Percentiles rank a stretch among this genome's conserved stretches.
These are phyloP conservation scores for Phalera bucephala DNA, from an alignment of 2,888 invertebrate species.

Conservation along the genomic window DNA sequence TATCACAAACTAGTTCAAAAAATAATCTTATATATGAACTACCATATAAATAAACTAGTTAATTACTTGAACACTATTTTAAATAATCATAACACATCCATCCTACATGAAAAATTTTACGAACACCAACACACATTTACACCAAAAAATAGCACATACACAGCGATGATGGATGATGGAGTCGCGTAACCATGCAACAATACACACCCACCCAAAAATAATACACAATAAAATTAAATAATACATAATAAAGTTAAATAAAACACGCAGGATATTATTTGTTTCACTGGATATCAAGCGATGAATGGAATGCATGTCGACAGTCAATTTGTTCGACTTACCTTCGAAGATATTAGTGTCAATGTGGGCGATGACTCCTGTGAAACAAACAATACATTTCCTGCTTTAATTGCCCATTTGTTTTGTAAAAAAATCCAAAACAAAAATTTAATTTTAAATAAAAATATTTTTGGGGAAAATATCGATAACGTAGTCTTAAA, in stretches of 20 bases:
- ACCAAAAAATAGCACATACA: conserved; percentile 25
- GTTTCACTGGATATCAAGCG: conserved; percentile 51
- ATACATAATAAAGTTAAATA: conserved; percentile 23
- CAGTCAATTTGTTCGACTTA: conserved; percentile 73
- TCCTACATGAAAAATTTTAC: too few relatives aligned
- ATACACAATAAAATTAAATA: conserved; percentile 12
- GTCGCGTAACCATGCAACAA: conserved; percentile 27
- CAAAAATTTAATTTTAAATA: conserved; percentile 5
- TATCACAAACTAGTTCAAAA: too few relatives aligned
- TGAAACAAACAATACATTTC: conserved; percentile 81
- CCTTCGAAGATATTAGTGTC: conserved; percentile 91
- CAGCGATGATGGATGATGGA: conserved; percentile 30
- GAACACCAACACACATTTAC: conserved; percentile 20
- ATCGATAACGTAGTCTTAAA: background rate
- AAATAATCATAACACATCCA: too few relatives aligned
- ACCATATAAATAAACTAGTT: too few relatives aligned
- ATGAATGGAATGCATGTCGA: conserved; percentile 43
- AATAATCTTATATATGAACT: too few relatives aligned
- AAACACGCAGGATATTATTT: conserved; percentile 55
- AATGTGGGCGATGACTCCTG: conserved; percentile 91
- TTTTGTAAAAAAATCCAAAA: conserved; percentile 23
- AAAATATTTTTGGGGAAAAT: conserved; percentile 3
- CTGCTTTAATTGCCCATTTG: conserved; percentile 67
- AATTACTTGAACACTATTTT: too few relatives aligned
- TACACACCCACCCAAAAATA: conserved; percentile 6